Percentiles rank a stretch among this genome's conserved stretches.
Evolutionary conservation across 1,140 invertebrate genomes (phyloP).

Genomic region (Trypoxylus dichotomus): DNA sequence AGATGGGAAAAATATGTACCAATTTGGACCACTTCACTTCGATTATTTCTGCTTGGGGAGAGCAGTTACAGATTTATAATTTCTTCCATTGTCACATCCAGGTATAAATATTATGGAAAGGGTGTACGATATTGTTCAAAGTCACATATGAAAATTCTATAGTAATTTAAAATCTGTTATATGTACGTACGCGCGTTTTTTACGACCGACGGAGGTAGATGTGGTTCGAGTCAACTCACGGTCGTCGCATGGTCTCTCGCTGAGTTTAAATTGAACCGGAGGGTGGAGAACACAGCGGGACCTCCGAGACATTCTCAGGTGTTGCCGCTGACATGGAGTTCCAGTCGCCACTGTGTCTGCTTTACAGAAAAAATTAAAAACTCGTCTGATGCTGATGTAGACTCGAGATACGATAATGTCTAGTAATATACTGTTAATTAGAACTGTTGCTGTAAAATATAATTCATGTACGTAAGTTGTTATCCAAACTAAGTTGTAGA

Average conservation of each 20-base stretch:
- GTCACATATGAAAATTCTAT: conserved; percentile 28
- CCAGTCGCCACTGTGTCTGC: conserved; percentile 26
- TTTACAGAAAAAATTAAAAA: not conserved
- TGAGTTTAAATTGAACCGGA: conserved; percentile 28
- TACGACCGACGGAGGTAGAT: not conserved
- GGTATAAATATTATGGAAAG: conserved; percentile 26
- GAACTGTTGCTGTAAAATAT: too few relatives aligned
- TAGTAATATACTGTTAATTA: too few relatives aligned
- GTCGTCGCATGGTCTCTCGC: conserved; percentile 16
- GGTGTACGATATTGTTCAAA: conserved; percentile 14
- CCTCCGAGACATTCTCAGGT: conserved; percentile 25
- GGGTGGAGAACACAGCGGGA: conserved; percentile 29
- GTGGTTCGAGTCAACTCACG: conserved; percentile 6
- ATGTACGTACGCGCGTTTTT: not conserved
- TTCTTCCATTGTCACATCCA: conserved; percentile 26
- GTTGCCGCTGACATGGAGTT: conserved; percentile 24
- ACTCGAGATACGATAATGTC: too few relatives aligned
- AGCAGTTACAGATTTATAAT: conserved; percentile 26
- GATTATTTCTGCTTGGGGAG: conserved; percentile 28
- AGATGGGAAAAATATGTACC: conserved; percentile 26
- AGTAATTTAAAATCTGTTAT: conserved; percentile 25
- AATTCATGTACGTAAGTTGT: too few relatives aligned
- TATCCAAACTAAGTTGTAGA: too few relatives aligned
- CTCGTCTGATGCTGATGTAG: too few relatives aligned
- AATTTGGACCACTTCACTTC: conserved; percentile 27